Conservation (phyloP, 2,888 invertebrate species). For the Acrobasis consociella region DNA sequence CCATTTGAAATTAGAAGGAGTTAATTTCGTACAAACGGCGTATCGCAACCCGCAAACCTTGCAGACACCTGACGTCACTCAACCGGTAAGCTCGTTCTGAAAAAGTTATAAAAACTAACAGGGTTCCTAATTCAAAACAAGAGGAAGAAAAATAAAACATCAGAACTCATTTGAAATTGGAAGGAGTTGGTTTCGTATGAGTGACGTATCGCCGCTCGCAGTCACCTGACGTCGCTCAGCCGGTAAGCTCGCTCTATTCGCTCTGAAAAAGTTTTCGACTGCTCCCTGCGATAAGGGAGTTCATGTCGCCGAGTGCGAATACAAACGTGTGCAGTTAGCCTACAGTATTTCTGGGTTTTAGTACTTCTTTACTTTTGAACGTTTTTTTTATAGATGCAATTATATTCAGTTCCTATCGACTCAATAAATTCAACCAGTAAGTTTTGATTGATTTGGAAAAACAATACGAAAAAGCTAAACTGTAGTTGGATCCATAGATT, state of each 20-base stretch:
- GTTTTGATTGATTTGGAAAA: too few relatives aligned
- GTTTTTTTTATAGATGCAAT: too few relatives aligned
- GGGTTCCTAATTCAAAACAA: too few relatives aligned
- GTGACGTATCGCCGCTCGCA: slow-evolving; percentile 18
- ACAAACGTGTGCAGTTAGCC: background rate
- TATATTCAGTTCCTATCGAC: too few relatives aligned
- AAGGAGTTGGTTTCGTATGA: slow-evolving; percentile 10
- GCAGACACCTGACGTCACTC: slow-evolving; percentile 15
- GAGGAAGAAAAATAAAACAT: too few relatives aligned
- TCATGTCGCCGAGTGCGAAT: slow-evolving; percentile 10
- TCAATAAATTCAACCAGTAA: too few relatives aligned
- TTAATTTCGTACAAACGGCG: slow-evolving; percentile 2
- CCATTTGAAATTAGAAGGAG: background rate
- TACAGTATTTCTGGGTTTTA: too few relatives aligned
- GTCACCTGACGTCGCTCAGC: slow-evolving; percentile 16
- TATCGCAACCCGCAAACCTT: slow-evolving; percentile 12
- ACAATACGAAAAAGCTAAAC: too few relatives aligned
- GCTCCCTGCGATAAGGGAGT: slow-evolving; percentile 17
- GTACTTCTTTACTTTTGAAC: too few relatives aligned
- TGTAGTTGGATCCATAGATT: too few relatives aligned
- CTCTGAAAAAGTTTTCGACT: slow-evolving; percentile 21
- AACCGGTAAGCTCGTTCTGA: slow-evolving; percentile 5
- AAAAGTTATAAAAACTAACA: background rate
- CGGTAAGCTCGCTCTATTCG: slow-evolving; percentile 6
- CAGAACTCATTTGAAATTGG: background rate